Evolutionary conservation across 1,140 invertebrate genomes (phyloP), one percentile per base, ranked within the genome.

Genomic region (Zaprionus gabonicus): DNA sequence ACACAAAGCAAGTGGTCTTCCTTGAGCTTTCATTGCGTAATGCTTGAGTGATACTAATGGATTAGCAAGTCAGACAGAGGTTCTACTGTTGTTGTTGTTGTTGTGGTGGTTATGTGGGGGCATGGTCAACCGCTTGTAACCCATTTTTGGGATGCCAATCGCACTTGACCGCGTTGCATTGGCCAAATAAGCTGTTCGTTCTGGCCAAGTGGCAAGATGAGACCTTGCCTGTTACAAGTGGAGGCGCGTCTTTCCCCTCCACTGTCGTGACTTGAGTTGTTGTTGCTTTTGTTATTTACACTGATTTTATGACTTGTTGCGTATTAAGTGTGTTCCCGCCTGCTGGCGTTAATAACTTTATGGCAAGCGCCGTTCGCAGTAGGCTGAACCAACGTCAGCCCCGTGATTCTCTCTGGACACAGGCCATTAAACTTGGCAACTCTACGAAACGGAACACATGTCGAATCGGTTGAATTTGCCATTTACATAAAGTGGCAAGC

Each of bases 81-180:
- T 51, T 51, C 20, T 51, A 44, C 6, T 17, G 5, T 44, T 6
- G 5, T 46, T 46, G 3, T n/a, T n/a, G n/a, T 59, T 68, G 55
- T 15, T 49, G 41, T 59, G 38, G 9, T 31, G 20, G 17, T 17
- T 58, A n/a, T 72, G 25, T 23, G 77, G 71, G 38, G 77, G 73
- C 83, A 86, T 72, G 83, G 83, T 31, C 83, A 88, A 87, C 83
- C 25, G 69, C 64, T 87, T 80, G 51, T 81, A 88, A 67, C 70
- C 83, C 83, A 83, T 87, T 83, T 86, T 88, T 80, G 84, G 81
- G 66, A 56, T 71, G 75, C 53, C 75, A 56, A 76, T 51, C 74
- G 81, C 69, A 81, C 83, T 78, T 87, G 83, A 78, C 83, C 83
- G 81, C 67, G 62, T 83, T 87, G 73, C 56, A 7, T 6, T n/a